Evolutionary conservation across 2,113 vertebrate genomes (phyloP), one percentile per base, ranked within the genome.

Genomic region (Macaca nemestrina): DNA sequence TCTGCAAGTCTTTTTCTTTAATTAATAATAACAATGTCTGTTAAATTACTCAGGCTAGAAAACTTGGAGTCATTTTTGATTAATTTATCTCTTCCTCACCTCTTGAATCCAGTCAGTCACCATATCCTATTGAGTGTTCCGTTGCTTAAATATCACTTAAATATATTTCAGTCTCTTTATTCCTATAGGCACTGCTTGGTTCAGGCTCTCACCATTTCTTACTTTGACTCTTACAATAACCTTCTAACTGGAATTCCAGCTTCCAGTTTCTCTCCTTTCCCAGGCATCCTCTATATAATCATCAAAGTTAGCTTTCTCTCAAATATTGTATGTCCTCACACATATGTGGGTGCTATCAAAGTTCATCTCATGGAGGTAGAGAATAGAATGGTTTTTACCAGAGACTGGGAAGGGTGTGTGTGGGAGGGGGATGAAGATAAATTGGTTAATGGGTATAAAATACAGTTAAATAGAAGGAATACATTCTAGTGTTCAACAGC

Each of bases 31-130:
- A 30, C 18, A 86, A 30, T 94, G 32, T 50, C 14, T 86, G 84
- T 85, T 92, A 90, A 96, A 93, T 90, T 32, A 87, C 27, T 11
- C 55, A 96, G 48, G 30, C 80, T 84, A 87, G 61, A 92, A 97
- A 82, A 84, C 11, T 25, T 87, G 81, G 40, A 87, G 45, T 83
- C 43, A 87, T 61, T 98, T 88, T 95, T 95, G 45, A 87, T 64
- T 61, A 80, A 88, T 88, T 82, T 95, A 8, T 83, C 48, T 75
- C 68, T 96, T 84, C 32, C 30, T 90, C 17, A 75, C 48, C 32
- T 93, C 72, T 48, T 84, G 52, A 96, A 93, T 95, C 35, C 45
- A 89, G 25, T 90, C 35, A 88, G 27, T 84, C 40, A 88, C 88
- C 23, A 59, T 32, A 20, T 45, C n/a, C 80, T 88, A 20, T 90